A percentile compares a stretch with the other conserved stretches of the same genome.
phyloP scores from a whole-genome alignment of 2,113 vertebrate genomes.

The Xenus cinereus region DNA sequence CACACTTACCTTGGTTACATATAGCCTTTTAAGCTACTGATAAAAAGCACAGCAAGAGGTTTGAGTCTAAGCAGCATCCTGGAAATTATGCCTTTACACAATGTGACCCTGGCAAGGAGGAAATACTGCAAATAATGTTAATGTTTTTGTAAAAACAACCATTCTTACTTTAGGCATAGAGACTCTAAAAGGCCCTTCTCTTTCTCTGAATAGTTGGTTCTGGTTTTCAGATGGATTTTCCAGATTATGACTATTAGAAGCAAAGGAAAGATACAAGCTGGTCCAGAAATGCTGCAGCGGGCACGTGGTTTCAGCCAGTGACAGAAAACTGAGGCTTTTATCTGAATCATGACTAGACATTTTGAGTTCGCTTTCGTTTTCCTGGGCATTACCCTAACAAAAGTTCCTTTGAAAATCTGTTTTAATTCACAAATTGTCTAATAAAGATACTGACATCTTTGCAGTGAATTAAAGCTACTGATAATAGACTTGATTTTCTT shows the following conservation, averaged over 20 bases:
- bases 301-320: not conserved
- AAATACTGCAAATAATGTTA: not conserved
- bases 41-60: not conserved
- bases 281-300: not conserved
- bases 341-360: not conserved
- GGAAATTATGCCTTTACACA: not conserved
- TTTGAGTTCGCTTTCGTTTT: not conserved
- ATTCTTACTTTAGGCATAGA: not conserved
- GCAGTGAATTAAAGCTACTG: not conserved
- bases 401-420: not conserved
- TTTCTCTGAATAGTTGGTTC: not conserved
- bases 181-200: not conserved
- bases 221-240: not conserved
- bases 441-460: not conserved
- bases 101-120: not conserved
- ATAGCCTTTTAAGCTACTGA: not conserved
- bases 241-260: not conserved
- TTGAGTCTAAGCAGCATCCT: not conserved
- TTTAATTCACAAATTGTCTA: not conserved
- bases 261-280: not conserved
- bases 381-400: not conserved
- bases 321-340: not conserved
- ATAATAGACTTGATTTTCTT: not conserved
- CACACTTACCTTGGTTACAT: not conserved
- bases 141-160: not conserved